Evolutionary conservation across 2,888 invertebrate species (phyloP).

Genomic region (Drosophila pseudotalamancana): DNA sequence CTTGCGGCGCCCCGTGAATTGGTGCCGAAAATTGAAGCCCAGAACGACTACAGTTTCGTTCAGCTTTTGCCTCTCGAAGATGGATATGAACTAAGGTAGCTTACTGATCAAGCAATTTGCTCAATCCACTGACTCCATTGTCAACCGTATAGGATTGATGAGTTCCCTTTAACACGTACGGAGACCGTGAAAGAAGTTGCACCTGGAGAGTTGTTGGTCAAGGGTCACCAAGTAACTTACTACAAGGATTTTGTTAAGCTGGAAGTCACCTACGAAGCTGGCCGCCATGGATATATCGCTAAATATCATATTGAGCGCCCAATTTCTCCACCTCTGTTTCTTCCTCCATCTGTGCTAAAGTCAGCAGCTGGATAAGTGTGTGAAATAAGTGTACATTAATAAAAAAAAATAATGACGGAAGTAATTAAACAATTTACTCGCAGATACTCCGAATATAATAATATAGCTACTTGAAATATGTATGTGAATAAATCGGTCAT

Average conservation of each 20-base stretch:
- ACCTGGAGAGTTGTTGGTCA: constrained; percentile 34
- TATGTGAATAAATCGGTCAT: constrained; percentile 8
- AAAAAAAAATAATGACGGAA: too few relatives aligned
- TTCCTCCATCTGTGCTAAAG: constrained; percentile 19
- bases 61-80: constrained; percentile 20
- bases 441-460: constrained; percentile 18
- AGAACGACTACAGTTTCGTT: constrained; percentile 1
- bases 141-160: constrained; percentile 7
- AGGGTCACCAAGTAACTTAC: constrained; percentile 28
- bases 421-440: too few relatives aligned
- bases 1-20: constrained; percentile 12
- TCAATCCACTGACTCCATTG: not conserved
- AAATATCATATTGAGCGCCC: constrained; percentile 24
- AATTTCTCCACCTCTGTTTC: too few relatives aligned
- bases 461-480: constrained; percentile 21
- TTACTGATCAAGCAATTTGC: not conserved
- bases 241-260: constrained; percentile 9
- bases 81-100: constrained; percentile 38
- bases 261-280: constrained; percentile 48
- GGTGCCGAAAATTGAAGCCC: too few relatives aligned
- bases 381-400: not conserved
- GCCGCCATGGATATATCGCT: constrained; percentile 49
- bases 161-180: constrained; percentile 1
- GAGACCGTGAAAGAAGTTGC: constrained; percentile 47
- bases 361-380: constrained; percentile 31